Evolutionary conservation across 2,888 invertebrate species (phyloP), one percentile per base, ranked within the genome.

Genomic region (Papilio demoleus): DNA sequence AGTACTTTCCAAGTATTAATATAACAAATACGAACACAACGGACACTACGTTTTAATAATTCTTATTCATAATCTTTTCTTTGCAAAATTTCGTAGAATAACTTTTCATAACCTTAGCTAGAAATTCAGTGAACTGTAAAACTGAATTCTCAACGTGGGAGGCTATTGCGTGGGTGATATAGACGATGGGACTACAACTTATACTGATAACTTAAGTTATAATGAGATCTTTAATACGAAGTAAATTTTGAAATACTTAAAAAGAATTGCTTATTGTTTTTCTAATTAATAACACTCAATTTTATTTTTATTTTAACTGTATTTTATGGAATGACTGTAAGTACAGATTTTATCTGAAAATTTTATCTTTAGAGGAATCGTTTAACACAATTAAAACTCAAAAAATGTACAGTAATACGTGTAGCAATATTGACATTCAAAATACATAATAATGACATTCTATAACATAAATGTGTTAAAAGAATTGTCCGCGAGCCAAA

Each of bases 81-180:
- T 24, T 24, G 1, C 19, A 50, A 17, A 31, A 9, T 31, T 53
- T n/a, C 1, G 2, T n/a, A 4, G 6, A 31, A 31, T 53, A 50
- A 50, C 50, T 2, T 53, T 27, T 27, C 6, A 50, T 53, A 45
- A 5, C 14, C 12, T 58, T 58, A 56, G 17, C n/a, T 31, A n/a
- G 27, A 22, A 42, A 53, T 22, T 27, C 42, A 62, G 40, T 65
- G 67, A 70, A 45, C 61, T 40, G 56, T 53, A 19, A 42, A 34
- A 64, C 9, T 58, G 27, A 50, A 38, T 64, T 65, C 58, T 14
- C 31, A 58, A 22, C 22, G 65, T 58, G 34, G 65, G 65, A 58
- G 34, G 56, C 40, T 19, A 19, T 22, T 58, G 42, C 56, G 65
- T 34, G 9, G 56, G 58, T 56, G 17, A n/a, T 4, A 19, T 56